Evolutionary conservation across 2,113 vertebrate genomes (phyloP).

Genomic region (Calyptommatus sinebrachiatus): DNA sequence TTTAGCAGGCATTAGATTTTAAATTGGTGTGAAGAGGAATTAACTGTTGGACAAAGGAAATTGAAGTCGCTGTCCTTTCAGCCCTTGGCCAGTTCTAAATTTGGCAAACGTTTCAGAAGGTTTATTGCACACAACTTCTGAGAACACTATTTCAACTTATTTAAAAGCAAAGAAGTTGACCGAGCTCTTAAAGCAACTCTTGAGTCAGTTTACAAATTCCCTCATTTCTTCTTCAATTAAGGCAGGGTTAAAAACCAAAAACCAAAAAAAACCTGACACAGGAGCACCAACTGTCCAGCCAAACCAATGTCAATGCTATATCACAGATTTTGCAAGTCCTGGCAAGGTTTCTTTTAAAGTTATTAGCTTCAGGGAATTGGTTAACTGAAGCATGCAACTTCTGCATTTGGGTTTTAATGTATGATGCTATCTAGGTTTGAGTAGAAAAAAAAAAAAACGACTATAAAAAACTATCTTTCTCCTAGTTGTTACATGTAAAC

Average conservation of each 20-base stretch:
- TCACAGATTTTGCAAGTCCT: slow-evolving; percentile 10
- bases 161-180: too few relatives aligned
- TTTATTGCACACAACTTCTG: not conserved
- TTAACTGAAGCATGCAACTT: slow-evolving; percentile 48
- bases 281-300: slow-evolving; percentile 17
- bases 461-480: slow-evolving; percentile 60
- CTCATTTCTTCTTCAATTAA: not conserved
- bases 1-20: not conserved
- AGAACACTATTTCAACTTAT: not conserved
- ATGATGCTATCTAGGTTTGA: slow-evolving; percentile 49
- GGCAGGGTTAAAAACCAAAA: slow-evolving; percentile 13
- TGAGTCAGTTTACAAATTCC: not conserved
- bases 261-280: slow-evolving; percentile 12
- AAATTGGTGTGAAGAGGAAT: not conserved
- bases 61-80: not conserved
- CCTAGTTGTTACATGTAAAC: slow-evolving; percentile 57
- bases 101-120: not conserved
- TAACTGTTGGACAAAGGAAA: not conserved
- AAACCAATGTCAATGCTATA: slow-evolving; percentile 36
- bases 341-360: slow-evolving; percentile 44
- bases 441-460: slow-evolving; percentile 54
- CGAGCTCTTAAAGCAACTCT: not conserved
- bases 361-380: slow-evolving; percentile 51
- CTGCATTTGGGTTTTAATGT: slow-evolving; percentile 36
- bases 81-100: not conserved